Evolutionary conservation across 2,113 vertebrate genomes (phyloP), one percentile per base, ranked within the genome.

Genomic region (Planiliza haematocheilus): DNA sequence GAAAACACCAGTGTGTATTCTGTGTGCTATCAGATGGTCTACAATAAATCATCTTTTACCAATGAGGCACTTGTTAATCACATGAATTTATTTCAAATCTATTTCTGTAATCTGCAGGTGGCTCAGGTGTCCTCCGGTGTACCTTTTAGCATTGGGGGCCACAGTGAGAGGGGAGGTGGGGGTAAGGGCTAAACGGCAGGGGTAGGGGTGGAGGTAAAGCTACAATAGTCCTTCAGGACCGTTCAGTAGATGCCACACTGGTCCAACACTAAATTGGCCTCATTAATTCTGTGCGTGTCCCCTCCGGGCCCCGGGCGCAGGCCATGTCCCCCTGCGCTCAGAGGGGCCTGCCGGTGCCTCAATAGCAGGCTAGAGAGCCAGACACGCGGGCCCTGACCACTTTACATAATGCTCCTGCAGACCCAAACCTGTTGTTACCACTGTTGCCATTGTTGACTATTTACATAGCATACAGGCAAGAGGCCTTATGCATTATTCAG

Each of bases 401-500:
- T 91, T 91, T 88, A 89, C 87, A 92, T 91, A 89, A 89, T 86
- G 84, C 86, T 86, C 70, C 73, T 46, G 70, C 77, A 74, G 80
- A 89, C 78, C 85, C 83, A 88, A 91, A 89, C 87, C 92, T 90
- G 91, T 88, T 91, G 87, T 92, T 90, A 91, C 86, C 80, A 75
- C 87, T 86, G 83, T 79, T 75, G 83, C 88, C 76, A 86, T 87
- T 89, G 91, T 91, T 91, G 86, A 89, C 88, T 91, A 92, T 94
- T 93, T 93, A 93, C 92, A 93, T 93, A 90, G 74, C 43, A 83
- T 81, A 82, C 87, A 86, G 90, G 89, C 86, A 84, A 85, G 79
- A 84, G 65, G 63, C 77, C 86, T 91, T 59, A 94, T 94, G 84
- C 90, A 93, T 94, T 94, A 94, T 94, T 94, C 94, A 94, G 21